phyloP scores from a whole-genome alignment of 2,113 vertebrate genomes.

The Sitta europaea region DNA sequence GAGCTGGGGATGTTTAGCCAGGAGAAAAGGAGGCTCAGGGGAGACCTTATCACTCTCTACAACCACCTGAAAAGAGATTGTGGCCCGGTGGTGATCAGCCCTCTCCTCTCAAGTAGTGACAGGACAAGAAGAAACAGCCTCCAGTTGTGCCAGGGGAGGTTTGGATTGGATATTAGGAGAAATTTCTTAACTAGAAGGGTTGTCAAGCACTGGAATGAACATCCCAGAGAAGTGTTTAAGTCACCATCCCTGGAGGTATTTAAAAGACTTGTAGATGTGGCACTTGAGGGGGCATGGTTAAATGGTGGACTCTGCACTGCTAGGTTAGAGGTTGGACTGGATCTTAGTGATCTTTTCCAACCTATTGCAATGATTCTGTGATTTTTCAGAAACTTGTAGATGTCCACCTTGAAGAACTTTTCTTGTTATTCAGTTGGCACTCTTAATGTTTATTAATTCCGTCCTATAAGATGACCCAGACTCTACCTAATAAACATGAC shows the following conservation, averaged over 20 bases:
- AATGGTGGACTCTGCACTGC: neutral
- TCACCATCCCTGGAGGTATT: neutral
- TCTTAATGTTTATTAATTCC: neutral
- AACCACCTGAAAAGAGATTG: neutral
- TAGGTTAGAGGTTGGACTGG: neutral
- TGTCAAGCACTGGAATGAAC: neutral
- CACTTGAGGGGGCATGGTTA: neutral
- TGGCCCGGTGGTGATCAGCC: accelerated
- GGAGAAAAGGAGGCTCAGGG: neutral
- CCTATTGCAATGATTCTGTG: neutral
- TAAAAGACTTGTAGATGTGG: neutral
- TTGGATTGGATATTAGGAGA: neutral
- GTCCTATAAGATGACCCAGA: neutral
- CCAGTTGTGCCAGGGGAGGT: neutral
- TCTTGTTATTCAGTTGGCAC: neutral
- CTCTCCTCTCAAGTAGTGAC: neutral
- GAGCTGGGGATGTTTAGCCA: neutral
- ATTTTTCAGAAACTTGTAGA: neutral
- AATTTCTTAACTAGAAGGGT: neutral
- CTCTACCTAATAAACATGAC: neutral
- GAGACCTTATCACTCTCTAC: neutral
- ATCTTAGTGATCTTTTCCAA: neutral
- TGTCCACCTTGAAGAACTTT: neutral
- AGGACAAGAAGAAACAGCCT: neutral
- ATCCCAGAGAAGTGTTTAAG: neutral